phyloP scores from a whole-genome alignment of 2,888 invertebrate species.

The Phymatocera aterrima region DNA sequence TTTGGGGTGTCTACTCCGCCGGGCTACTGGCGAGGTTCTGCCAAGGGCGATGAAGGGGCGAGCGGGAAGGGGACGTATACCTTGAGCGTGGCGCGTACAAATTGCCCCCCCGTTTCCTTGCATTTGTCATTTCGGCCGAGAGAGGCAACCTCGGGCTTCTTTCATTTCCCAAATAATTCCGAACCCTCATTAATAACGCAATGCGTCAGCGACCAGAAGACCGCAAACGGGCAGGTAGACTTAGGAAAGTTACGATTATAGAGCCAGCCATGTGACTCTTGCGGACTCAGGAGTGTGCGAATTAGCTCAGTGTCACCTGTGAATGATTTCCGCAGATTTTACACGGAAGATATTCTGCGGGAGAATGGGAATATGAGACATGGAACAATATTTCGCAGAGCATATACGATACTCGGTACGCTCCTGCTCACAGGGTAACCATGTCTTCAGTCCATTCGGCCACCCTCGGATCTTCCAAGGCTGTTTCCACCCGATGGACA shows the following conservation, averaged over 20 bases:
- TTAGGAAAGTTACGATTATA: conserved; percentile 42
- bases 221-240: conserved; percentile 58
- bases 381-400: not conserved
- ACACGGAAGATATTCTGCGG: not conserved
- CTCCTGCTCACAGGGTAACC: not conserved
- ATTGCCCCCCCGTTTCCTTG: conserved; percentile 69
- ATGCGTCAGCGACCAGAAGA: conserved; percentile 63
- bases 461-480: not conserved
- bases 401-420: not conserved
- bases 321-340: not conserved
- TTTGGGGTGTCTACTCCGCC: conserved; percentile 19
- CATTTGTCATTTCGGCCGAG: conserved; percentile 68
- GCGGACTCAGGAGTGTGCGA: conserved; percentile 17
- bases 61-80: conserved; percentile 42
- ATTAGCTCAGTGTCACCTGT: not conserved
- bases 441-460: conserved; percentile 3
- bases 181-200: conserved; percentile 71
- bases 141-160: conserved; percentile 61
- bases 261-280: not conserved
- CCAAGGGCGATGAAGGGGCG: conserved; percentile 21
- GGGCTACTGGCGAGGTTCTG: conserved; percentile 15
- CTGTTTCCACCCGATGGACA: conserved; percentile 54
- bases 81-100: conserved; percentile 65
- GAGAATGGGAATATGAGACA: not conserved
- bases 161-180: conserved; percentile 71